These are phyloP conservation scores for Nysson spinosus DNA, from an alignment of 2,888 invertebrate genomes.

Conservation along the genomic window DNA sequence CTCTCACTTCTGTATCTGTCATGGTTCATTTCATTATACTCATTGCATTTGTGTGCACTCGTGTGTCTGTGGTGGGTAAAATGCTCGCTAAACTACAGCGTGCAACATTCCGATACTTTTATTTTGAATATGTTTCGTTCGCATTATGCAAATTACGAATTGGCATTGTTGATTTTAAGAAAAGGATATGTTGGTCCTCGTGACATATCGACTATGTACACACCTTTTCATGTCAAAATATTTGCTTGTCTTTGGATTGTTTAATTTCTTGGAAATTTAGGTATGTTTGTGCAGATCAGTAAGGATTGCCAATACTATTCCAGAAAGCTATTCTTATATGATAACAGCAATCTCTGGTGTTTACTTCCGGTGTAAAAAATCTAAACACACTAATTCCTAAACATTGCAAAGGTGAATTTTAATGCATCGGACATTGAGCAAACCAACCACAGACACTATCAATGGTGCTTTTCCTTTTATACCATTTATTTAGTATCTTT, in stretches of 20 bases:
- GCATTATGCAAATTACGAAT: constrained; percentile 22
- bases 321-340: too few relatives aligned
- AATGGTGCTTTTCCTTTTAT: constrained; percentile 30
- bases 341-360: too few relatives aligned
- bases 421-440: constrained; percentile 22
- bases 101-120: constrained; percentile 15
- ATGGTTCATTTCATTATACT: constrained; percentile 65
- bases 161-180: constrained; percentile 34
- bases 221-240: too few relatives aligned
- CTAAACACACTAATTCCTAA: too few relatives aligned
- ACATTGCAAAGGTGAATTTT: constrained; percentile 25
- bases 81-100: constrained; percentile 39
- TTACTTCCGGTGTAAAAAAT: too few relatives aligned
- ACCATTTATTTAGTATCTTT: constrained; percentile 31
- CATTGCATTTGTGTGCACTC: constrained; percentile 40
- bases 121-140: constrained; percentile 26
- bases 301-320: too few relatives aligned
- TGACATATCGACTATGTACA: too few relatives aligned
- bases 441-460: constrained; percentile 48
- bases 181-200: constrained; percentile 50
- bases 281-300: too few relatives aligned
- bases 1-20: constrained; percentile 72
- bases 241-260: too few relatives aligned
- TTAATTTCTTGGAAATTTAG: too few relatives aligned
- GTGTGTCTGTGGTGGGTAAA: constrained; percentile 55